Evolutionary conservation across 2,888 invertebrate species (phyloP).

Genomic region (Hydriomena furcata): DNA sequence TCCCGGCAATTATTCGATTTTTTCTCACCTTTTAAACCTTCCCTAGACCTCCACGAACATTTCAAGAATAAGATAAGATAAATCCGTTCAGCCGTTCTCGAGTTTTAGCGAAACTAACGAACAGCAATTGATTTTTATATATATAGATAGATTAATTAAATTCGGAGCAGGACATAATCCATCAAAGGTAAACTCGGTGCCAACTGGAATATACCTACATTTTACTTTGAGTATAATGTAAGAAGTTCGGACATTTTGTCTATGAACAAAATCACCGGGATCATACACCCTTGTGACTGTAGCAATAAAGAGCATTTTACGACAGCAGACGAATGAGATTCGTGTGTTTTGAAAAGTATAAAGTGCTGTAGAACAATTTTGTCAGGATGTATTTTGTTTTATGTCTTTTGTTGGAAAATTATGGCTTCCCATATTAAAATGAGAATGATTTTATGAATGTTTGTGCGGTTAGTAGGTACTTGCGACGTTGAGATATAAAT

Average conservation of each 20-base stretch:
- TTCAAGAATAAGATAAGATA: no score
- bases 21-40: no score
- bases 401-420: constrained; percentile 9
- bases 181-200: neutral
- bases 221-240: constrained; percentile 24
- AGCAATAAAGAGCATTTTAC: constrained; percentile 29
- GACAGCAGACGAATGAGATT: constrained; percentile 26
- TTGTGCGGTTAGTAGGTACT: no score
- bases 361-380: constrained; percentile 9
- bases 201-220: constrained; percentile 13
- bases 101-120: no score
- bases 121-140: no score
- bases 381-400: constrained; percentile 21
- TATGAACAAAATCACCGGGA: constrained; percentile 8
- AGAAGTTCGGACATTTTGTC: constrained; percentile 25
- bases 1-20: no score
- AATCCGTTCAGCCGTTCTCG: no score
- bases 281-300: constrained; percentile 10
- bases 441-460: neutral
- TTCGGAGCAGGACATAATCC: no score
- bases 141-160: no score
- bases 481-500: no score
- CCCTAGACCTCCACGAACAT: no score
- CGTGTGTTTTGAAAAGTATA: constrained; percentile 13
- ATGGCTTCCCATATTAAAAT: neutral